Conservation (phyloP, 2,113 vertebrate species). For the Speoplatyrhinus poulsoni region DNA sequence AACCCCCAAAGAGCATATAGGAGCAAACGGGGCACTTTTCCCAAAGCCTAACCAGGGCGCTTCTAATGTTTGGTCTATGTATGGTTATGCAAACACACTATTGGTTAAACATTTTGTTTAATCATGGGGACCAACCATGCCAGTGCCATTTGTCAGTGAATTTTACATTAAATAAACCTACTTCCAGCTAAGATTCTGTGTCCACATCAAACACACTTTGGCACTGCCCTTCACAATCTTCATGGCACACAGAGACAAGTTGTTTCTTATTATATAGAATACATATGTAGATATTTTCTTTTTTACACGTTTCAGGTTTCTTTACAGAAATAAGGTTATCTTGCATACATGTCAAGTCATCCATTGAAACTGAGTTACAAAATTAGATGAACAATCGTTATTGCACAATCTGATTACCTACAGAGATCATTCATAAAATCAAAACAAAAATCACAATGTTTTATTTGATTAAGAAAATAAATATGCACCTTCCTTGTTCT, state of each 20-base stretch:
- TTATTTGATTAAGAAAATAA: slow-evolving; percentile 65
- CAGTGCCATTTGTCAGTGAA: slow-evolving; percentile 3
- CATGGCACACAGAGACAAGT: slow-evolving; percentile 24
- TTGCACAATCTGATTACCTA: slow-evolving; percentile 74
- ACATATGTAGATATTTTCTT: slow-evolving; percentile 42
- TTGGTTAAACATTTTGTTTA: no score
- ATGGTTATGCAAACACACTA: background rate
- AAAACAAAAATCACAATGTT: slow-evolving; percentile 39
- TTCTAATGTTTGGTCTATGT: slow-evolving; percentile 5
- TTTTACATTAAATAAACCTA: background rate
- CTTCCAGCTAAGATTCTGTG: background rate
- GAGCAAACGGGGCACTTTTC: slow-evolving; percentile 24
- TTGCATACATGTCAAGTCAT: slow-evolving; percentile 58
- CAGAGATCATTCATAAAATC: slow-evolving; percentile 48
- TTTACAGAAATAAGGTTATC: slow-evolving; percentile 78
- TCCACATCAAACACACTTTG: background rate
- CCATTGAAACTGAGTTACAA: slow-evolving; percentile 67
- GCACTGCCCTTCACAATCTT: slow-evolving; percentile 9
- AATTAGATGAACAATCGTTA: slow-evolving; percentile 72
- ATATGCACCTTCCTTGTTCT: slow-evolving; percentile 46
- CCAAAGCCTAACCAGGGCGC: slow-evolving; percentile 22
- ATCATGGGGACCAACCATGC: background rate
- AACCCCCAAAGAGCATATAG: slow-evolving; percentile 21
- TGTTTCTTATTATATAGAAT: slow-evolving; percentile 21
- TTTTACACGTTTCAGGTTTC: slow-evolving; percentile 66